Base-by-base conservation (phyloP, 2,888 invertebrate species). In the Heliconius hortense region DNA sequence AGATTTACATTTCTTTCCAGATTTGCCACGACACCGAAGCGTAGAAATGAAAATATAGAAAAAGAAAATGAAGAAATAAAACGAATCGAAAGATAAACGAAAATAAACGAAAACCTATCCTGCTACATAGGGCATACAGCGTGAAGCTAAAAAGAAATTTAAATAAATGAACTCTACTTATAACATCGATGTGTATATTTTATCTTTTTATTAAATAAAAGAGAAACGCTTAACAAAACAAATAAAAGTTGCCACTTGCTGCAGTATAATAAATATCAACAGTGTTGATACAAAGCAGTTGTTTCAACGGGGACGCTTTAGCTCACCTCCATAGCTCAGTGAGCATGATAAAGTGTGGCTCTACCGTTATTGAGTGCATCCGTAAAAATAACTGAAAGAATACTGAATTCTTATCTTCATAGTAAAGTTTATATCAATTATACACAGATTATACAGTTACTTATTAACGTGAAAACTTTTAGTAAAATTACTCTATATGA, bases 221-320 rank as follows among this genome's bases (percentile, higher is more conserved):
- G 35, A 10, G 39, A 4, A 62, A 43, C 11, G 21, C 21, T 60
- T 24, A 24, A 43, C 3, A 62, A 15, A 62, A 43, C 62, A 62
- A 71, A 71, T 62, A 71, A 62, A 43, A 71, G 13, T 71, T 43
- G 71, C 13, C 26, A 21, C 39, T 62, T 39, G 62, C 26, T 71
- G 60, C 71, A 71, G 62, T 71, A 59, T 70, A 71, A 71, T 76
- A 76, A 76, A 74, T 71, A 71, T 71, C 60, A 62, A 69, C 69
- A 71, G 74, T 71, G 76, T 76, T 74, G 76, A 76, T 59, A 76
- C 73, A 76, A 69, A 76, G 66, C 76, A 67, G 76, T 73, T 74
- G 76, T 67, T 74, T 71, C 35, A 74, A 74, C 73, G 71, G 67
- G 60, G 64, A 70, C 73, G 73, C 64, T 31, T 70, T 76, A 64